Base-by-base conservation (phyloP, 1,140 invertebrate genomes). In the Phenacoccus solenopsis region DNA sequence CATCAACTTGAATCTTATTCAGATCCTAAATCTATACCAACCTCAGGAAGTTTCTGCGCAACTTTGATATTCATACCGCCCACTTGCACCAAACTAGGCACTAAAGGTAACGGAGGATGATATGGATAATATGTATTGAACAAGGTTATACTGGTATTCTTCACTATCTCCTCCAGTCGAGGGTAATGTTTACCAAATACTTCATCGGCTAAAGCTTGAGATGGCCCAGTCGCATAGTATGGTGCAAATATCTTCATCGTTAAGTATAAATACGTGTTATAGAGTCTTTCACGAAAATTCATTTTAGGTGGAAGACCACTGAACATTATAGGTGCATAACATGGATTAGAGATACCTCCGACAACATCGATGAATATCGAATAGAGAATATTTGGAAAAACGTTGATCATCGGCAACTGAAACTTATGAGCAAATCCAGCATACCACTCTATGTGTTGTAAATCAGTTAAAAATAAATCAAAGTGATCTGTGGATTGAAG, bases 61-160 rank as follows among this genome's bases (percentile, higher is more conserved):
- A 70, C 56, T 22, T 72, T 72, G 21, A 78, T 74, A 30, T 79
- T 76, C 67, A 79, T 67, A n/a, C 77, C 77, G 28, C 76, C 78
- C 24, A 77, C 71, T 72, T 76, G 70, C 9, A 79, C 70, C 1
- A 76, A 70, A 64, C 73, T 72, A 1, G 76, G 76, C 2, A 73
- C 49, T n/a, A 75, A 32, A n/a, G 78, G 75, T 73, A 70, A 61
- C 70, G 71, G 20, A 71, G 59, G 12, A 3, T 49, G 38, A 49
- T 49, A 49, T 1, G 67, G 72, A 64, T 72, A 72, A 70, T 79
- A 76, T 13, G 72, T 72, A 70, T 79, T 88, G 0, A 85, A 76
- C 24, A 90, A 78, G 13, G 87, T 74, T 1, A 88, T 49, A 49
- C 38, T 32, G 5, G 30, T 32, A 32, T 32, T 32, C 30, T 32